Evolutionary conservation across 2,113 vertebrate genomes (phyloP).

Genomic region (Ophthalmolycus amberensis): DNA sequence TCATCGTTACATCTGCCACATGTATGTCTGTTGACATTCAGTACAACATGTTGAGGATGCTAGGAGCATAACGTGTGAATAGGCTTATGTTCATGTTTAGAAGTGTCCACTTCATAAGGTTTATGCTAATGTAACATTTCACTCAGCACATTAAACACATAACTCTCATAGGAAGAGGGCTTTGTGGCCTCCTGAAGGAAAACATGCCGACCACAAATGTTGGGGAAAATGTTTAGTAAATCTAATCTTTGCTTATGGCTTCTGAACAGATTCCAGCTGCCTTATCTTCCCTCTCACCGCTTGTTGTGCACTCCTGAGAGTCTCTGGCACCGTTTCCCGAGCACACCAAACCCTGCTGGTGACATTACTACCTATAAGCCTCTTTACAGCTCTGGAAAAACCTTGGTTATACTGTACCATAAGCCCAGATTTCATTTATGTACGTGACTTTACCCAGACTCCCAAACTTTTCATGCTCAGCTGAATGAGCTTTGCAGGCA

Average conservation of each 20-base stretch:
- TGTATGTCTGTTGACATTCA: background rate
- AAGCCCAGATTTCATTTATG: constrained; percentile 74
- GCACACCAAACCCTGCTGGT: no score
- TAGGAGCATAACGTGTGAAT: constrained; percentile 20
- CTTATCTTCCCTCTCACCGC: constrained; percentile 64
- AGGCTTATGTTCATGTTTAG: constrained; percentile 21
- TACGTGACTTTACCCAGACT: constrained; percentile 73
- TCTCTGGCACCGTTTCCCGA: constrained; percentile 31
- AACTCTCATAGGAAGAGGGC: constrained; percentile 14
- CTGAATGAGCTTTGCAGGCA: constrained; percentile 67
- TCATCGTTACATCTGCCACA: constrained; percentile 5
- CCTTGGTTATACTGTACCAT: constrained; percentile 65
- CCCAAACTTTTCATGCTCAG: constrained; percentile 73
- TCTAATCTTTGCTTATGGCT: constrained; percentile 69
- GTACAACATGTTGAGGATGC: background rate
- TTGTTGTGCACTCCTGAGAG: constrained; percentile 58
- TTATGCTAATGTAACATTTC: constrained; percentile 29
- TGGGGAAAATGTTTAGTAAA: constrained; percentile 62
- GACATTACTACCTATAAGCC: constrained; percentile 75
- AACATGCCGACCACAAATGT: constrained; percentile 10
- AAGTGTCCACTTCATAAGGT: constrained; percentile 8
- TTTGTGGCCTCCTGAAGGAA: constrained; percentile 46
- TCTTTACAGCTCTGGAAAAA: constrained; percentile 69
- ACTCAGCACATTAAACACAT: constrained; percentile 42
- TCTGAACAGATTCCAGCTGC: constrained; percentile 55